These are phyloP conservation scores for Calephelis perditalis DNA, from an alignment of 2,888 invertebrate species.

Conservation along the genomic window DNA sequence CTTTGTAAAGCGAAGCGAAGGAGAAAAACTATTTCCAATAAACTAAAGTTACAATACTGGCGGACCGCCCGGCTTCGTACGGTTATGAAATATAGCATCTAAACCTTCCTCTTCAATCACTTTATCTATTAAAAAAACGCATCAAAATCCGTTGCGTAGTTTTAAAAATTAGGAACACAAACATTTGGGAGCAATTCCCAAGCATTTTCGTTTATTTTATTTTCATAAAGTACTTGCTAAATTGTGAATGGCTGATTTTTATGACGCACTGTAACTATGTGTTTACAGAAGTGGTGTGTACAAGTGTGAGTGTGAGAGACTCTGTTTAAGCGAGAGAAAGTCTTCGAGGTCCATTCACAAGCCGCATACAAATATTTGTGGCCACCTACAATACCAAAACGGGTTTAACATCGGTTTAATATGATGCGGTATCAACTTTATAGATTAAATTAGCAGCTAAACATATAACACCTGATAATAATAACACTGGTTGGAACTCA, in stretches of 20 bases:
- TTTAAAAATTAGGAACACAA: too few species aligned
- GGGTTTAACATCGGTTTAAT: constrained; percentile 59
- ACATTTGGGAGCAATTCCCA: too few species aligned
- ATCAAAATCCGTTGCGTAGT: too few species aligned
- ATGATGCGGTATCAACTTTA: constrained; percentile 24
- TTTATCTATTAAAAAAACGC: too few species aligned
- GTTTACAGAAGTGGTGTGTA: constrained; percentile 33
- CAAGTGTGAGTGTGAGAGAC: constrained; percentile 53
- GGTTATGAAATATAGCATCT: too few species aligned
- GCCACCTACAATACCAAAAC: constrained; percentile 68
- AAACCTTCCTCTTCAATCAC: too few species aligned
- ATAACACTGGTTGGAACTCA: background rate
- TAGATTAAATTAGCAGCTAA: background rate
- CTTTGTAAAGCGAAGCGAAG: too few species aligned
- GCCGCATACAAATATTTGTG: constrained; percentile 76
- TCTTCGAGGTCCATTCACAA: constrained; percentile 73
- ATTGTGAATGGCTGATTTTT: background rate
- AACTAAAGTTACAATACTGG: too few species aligned
- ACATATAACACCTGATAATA: background rate
- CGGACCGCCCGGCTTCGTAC: too few species aligned
- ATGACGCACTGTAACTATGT: constrained; percentile 27
- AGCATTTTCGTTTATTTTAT: too few species aligned
- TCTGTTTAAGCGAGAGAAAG: constrained; percentile 63
- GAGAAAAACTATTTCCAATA: too few species aligned
- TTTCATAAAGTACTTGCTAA: too few species aligned